Conservation (phyloP, 1,140 invertebrate species). For the Philaenus spumarius region DNA sequence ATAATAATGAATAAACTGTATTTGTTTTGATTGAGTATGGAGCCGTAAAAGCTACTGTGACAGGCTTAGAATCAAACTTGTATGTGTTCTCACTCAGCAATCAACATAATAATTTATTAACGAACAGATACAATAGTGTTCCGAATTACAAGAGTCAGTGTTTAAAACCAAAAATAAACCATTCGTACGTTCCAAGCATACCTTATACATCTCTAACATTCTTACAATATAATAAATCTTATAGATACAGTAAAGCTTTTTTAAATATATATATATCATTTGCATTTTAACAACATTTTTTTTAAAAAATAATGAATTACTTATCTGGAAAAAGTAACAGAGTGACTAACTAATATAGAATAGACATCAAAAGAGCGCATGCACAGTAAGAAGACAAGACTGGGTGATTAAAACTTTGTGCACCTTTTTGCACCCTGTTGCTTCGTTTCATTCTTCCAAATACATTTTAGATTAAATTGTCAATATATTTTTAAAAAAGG, state of each 20-base stretch:
- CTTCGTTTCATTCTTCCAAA: not conserved
- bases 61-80: too few relatives aligned
- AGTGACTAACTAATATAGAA: slow-evolving; percentile 12
- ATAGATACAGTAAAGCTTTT: slow-evolving; percentile 17
- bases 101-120: slow-evolving; percentile 8
- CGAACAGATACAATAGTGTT: slow-evolving; percentile 12
- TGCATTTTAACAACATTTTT: slow-evolving; percentile 16
- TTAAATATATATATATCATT: slow-evolving; percentile 10
- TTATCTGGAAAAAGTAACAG: slow-evolving; percentile 7
- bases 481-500: slow-evolving; percentile 7
- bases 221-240: slow-evolving; percentile 13
- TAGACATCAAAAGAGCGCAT: slow-evolving; percentile 8
- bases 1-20: too few relatives aligned
- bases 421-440: not conserved
- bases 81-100: not conserved
- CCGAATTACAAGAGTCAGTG: slow-evolving; percentile 14
- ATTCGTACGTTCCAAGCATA: not conserved
- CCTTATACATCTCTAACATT: not conserved
- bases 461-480: slow-evolving; percentile 4
- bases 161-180: slow-evolving; percentile 5
- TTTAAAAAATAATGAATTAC: slow-evolving; percentile 14
- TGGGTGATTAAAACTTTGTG: not conserved
- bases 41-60: too few relatives aligned
- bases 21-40: too few relatives aligned
- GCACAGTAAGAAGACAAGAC: slow-evolving; percentile 2